phyloP scores from a whole-genome alignment of 2,888 invertebrate genomes.

The Plebejus melissa region DNA sequence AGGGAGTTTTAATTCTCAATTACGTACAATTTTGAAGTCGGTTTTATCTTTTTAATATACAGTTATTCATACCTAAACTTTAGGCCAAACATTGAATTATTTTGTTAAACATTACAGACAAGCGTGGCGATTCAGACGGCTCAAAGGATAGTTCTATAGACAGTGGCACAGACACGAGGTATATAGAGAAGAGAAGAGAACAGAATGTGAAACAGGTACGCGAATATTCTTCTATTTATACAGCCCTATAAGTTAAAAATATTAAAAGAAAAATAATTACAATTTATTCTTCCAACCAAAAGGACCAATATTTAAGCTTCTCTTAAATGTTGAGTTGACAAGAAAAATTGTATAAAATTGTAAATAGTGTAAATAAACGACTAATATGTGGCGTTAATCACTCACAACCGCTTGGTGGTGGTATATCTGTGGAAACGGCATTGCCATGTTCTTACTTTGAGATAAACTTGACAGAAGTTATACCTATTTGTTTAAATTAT shows the following conservation, averaged over 20 bases:
- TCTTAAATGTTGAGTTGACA: too few species aligned
- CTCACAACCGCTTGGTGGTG: conserved; percentile 47
- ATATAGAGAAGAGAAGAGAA: conserved; percentile 77
- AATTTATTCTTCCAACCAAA: too few species aligned
- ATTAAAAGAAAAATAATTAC: too few species aligned
- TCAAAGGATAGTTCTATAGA: conserved; percentile 91
- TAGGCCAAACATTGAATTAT: background rate
- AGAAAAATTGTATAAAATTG: background rate
- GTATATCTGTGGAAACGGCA: conserved; percentile 35
- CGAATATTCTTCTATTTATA: background rate
- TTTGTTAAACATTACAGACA: conserved; percentile 61
- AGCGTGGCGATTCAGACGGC: conserved; percentile 84
- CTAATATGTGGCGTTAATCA: conserved; percentile 46
- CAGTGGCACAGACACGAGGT: conserved; percentile 85
- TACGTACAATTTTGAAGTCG: too few species aligned
- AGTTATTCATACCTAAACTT: too few species aligned
- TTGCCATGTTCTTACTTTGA: background rate
- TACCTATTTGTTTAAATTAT: too few species aligned
- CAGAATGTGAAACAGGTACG: conserved; percentile 77
- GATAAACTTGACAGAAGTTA: background rate
- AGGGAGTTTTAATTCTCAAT: too few species aligned
- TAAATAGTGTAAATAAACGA: conserved; percentile 33
- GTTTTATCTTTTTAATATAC: too few species aligned
- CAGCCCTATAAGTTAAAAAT: too few species aligned
- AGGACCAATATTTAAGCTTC: too few species aligned